Evolutionary conservation across 1,140 invertebrate species (phyloP), one percentile per base, ranked within the genome.

Genomic region (Lysiphlebus fabarum): DNA sequence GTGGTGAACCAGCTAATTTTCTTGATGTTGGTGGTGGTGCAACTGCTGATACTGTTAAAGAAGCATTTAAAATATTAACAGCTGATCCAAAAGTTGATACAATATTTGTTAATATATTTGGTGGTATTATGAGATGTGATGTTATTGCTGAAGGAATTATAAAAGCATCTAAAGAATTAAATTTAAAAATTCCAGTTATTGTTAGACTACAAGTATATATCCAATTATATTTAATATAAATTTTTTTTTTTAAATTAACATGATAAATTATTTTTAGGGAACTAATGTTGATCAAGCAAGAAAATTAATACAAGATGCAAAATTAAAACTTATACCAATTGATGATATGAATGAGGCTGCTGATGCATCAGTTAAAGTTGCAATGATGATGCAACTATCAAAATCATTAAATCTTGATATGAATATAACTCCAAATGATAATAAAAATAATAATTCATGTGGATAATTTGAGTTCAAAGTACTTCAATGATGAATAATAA

Each of bases 111-210:
- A 99, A 99, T 81, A 95, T 99, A 5, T 99, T 99, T 82, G 97
- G 95, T 62, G 97, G 97, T 67, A 99, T 99, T 69, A 96, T 99
- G n/a, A 97, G 99, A 77, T 99, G 97, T 82, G 94, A 90, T 6
- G 98, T 91, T 6, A 95, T 99, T 72, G 96, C 97, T 7, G 92
- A 90, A 67, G 97, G 97, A 45, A 93, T 99, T 66, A 90, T 98
- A 5, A 89, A 89, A 59, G 96, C 96, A 8, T 92, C 89, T 63
- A 90, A 91, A 76, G 87, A 86, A 65, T 86, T 93, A 58, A 82
- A 90, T 51, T 81, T 98, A 6, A 86, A 87, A 72, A 86, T 98
- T 58, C 96, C 97, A 0, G 78, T 99, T 33, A 87, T 99, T 65
- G 95, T 99, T n/a, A 84, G 97, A 72, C 81, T 99, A 57, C 95